phyloP scores from a whole-genome alignment of 2,797 vertebrate species.

The Sciurus carolinensis region DNA sequence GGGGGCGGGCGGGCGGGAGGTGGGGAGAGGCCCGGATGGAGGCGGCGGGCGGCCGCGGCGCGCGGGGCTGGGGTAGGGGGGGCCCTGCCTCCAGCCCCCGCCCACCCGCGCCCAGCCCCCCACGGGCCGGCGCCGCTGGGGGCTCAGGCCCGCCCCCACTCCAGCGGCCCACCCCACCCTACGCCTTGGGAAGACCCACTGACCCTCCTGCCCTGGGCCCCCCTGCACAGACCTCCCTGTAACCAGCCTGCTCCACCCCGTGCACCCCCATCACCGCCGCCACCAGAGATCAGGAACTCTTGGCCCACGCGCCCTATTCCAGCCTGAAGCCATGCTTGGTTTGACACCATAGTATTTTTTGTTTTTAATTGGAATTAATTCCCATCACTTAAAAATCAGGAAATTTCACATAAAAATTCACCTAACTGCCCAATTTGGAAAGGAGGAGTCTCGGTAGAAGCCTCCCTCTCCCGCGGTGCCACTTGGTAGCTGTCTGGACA shows the following conservation, averaged over 20 bases:
- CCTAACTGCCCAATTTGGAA: constrained; percentile 56
- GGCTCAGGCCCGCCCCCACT: background rate
- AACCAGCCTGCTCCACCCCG: constrained; percentile 42
- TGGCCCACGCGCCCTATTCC: constrained; percentile 55
- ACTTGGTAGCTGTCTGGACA: background rate
- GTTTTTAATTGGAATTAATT: constrained; percentile 78
- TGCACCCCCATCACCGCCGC: background rate
- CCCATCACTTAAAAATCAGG: constrained; percentile 68
- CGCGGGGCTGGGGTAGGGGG: constrained; percentile 67
- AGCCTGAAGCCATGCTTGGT: constrained; percentile 63
- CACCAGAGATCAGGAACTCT: constrained; percentile 67
- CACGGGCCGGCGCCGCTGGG: background rate
- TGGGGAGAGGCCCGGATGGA: constrained; percentile 85
- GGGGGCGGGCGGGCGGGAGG: constrained; percentile 87
- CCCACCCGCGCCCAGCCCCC: constrained; percentile 62
- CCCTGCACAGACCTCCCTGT: background rate
- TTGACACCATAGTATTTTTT: constrained; percentile 68
- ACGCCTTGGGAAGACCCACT: background rate
- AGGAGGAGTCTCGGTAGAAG: constrained; percentile 30
- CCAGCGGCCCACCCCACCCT: background rate
- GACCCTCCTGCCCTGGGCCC: background rate
- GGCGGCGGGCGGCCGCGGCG: constrained; percentile 79
- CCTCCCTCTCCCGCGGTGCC: background rate
- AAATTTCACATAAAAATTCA: constrained; percentile 72
- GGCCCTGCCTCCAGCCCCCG: constrained; percentile 65